Conservation (phyloP, 2,113 vertebrate species). For the Orthonyx spaldingii region DNA sequence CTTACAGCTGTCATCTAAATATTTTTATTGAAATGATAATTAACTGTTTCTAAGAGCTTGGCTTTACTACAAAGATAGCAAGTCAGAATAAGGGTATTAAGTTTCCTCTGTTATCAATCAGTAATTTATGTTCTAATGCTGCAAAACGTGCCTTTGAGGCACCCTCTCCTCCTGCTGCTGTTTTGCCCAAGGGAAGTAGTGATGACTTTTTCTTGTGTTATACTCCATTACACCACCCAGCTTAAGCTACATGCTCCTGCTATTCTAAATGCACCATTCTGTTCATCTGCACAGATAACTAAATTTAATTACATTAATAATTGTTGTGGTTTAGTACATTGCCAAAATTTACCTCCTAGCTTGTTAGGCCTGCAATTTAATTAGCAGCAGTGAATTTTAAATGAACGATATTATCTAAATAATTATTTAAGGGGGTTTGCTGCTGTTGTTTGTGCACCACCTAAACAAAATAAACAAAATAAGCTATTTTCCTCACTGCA, state of each 20-base stretch:
- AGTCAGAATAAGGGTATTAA: neutral
- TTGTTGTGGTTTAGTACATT: neutral
- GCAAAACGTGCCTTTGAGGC: neutral
- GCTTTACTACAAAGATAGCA: constrained; percentile 39
- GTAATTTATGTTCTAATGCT: neutral
- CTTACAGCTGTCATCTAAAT: constrained; percentile 20
- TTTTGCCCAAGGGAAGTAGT: neutral
- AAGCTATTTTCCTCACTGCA: neutral
- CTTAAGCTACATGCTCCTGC: neutral
- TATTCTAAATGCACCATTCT: neutral
- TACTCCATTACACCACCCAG: neutral
- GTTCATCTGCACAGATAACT: constrained; percentile 38
- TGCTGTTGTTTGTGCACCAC: neutral
- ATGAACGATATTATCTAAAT: neutral
- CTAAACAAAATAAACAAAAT: neutral
- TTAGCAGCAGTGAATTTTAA: constrained; percentile 31
- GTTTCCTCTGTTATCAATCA: constrained; percentile 34
- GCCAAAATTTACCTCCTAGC: constrained; percentile 34
- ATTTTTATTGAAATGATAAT: constrained; percentile 49
- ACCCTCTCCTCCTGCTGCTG: neutral
- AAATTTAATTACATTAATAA: constrained; percentile 46
- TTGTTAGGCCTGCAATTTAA: constrained; percentile 18
- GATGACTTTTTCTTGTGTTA: neutral
- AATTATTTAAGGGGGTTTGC: neutral
- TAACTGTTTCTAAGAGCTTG: constrained; percentile 29